Evolutionary conservation across 2,888 invertebrate genomes (phyloP).

Genomic region (Autographa gamma): DNA sequence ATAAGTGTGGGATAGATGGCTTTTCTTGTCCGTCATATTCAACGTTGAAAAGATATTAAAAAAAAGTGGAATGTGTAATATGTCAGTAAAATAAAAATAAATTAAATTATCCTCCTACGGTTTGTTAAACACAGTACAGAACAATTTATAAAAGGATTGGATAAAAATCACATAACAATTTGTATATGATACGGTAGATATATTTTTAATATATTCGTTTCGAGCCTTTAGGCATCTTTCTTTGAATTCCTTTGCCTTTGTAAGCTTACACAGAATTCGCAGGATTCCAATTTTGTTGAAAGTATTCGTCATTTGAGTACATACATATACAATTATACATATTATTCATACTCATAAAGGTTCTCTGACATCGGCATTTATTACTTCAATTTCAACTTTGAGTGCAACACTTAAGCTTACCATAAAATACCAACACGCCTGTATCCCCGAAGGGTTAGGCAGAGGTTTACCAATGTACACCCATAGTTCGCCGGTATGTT

Average conservation of each 20-base stretch:
- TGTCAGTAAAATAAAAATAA: background rate
- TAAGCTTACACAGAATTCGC: slow-evolving; percentile 11
- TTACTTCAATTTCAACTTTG: background rate
- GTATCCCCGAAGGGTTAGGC: too few relatives aligned
- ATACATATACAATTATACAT: background rate
- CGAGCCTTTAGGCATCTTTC: slow-evolving; percentile 16
- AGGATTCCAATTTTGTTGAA: slow-evolving; percentile 24
- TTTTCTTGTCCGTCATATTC: too few relatives aligned
- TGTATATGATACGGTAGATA: background rate
- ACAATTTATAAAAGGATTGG: background rate
- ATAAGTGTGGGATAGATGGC: too few relatives aligned
- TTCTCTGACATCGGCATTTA: background rate
- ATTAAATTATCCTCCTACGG: background rate
- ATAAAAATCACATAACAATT: background rate
- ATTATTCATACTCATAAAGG: background rate
- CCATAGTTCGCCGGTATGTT: too few relatives aligned
- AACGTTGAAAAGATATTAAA: too few relatives aligned
- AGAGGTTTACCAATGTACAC: too few relatives aligned
- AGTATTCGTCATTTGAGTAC: background rate
- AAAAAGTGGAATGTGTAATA: too few relatives aligned
- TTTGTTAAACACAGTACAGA: background rate
- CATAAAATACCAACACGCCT: too few relatives aligned
- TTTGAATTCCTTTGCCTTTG: slow-evolving; percentile 23
- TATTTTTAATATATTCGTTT: slow-evolving; percentile 9
- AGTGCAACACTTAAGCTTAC: too few relatives aligned